phyloP scores from a whole-genome alignment of 2,888 invertebrate genomes.

The Eristalinus aeneus region DNA sequence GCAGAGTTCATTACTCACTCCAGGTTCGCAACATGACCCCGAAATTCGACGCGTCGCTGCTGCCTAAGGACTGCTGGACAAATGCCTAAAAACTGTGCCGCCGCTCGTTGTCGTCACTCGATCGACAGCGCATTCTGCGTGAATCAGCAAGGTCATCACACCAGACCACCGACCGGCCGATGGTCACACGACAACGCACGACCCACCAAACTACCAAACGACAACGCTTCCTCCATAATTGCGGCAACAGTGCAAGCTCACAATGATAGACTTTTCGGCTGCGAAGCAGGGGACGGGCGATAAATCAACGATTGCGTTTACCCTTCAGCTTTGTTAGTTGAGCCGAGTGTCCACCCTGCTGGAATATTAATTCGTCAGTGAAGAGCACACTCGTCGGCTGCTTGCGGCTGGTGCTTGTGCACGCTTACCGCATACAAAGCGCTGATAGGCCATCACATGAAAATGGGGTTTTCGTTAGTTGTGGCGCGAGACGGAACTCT shows the following conservation, averaged over 20 bases:
- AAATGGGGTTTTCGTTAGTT: slow-evolving; percentile 24
- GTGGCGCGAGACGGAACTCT: neutral
- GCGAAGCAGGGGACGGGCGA: slow-evolving; percentile 12
- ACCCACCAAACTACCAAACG: slow-evolving; percentile 17
- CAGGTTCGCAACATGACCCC: neutral
- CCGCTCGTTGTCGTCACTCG: neutral
- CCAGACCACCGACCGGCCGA: slow-evolving; percentile 18
- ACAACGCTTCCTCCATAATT: slow-evolving; percentile 33
- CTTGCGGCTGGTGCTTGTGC: neutral
- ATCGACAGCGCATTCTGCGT: slow-evolving; percentile 24
- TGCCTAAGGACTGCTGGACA: neutral
- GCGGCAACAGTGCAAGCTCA: neutral
- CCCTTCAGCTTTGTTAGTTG: slow-evolving; percentile 40
- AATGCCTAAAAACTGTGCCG: neutral
- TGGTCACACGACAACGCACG: slow-evolving; percentile 15
- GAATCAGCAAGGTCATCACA: slow-evolving; percentile 54
- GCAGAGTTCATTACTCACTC: neutral
- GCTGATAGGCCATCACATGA: slow-evolving; percentile 18
- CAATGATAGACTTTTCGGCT: slow-evolving; percentile 5
- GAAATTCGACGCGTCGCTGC: neutral
- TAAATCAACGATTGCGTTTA: slow-evolving; percentile 56
- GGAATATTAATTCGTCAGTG: slow-evolving; percentile 60
- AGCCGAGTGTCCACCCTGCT: slow-evolving; percentile 42
- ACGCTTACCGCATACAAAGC: slow-evolving; percentile 51
- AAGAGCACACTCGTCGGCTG: slow-evolving; percentile 31